A percentile compares a stretch with the other conserved stretches of the same genome.
Evolutionary conservation across 1,140 invertebrate genomes (phyloP).

Genomic region (Lepidurus apus): DNA sequence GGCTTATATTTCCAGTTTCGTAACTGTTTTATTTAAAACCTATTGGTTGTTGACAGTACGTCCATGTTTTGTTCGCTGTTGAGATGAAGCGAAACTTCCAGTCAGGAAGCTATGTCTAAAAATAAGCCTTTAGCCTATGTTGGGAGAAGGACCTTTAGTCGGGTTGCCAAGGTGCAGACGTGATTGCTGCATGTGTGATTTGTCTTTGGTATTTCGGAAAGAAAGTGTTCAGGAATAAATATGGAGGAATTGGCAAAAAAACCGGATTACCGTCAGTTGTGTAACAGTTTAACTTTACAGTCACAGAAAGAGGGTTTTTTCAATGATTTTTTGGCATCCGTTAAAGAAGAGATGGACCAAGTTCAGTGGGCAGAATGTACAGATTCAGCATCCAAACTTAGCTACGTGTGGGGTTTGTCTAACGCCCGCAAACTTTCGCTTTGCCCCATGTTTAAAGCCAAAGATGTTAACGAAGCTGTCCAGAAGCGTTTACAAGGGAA

Average conservation of each 20-base stretch:
- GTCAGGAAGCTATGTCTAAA: slow-evolving; percentile 16
- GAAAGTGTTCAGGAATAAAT: background rate
- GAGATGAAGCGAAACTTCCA: background rate
- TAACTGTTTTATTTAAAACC: background rate
- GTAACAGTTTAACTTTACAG: slow-evolving; percentile 30
- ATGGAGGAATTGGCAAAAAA: background rate
- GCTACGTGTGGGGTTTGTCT: background rate
- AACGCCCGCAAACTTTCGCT: background rate
- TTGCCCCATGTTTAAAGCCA: slow-evolving; percentile 44
- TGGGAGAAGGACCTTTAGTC: background rate
- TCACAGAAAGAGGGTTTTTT: slow-evolving; percentile 33
- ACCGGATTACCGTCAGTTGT: slow-evolving; percentile 25
- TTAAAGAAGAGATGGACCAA: slow-evolving; percentile 24
- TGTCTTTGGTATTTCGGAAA: background rate
- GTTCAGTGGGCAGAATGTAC: slow-evolving; percentile 20
- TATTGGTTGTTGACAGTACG: too few species aligned
- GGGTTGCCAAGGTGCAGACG: background rate
- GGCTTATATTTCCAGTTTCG: background rate
- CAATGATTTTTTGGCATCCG: slow-evolving; percentile 30
- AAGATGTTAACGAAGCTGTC: slow-evolving; percentile 58
- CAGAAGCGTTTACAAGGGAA: slow-evolving; percentile 70
- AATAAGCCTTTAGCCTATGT: background rate
- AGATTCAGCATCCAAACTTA: slow-evolving; percentile 9
- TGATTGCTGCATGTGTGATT: slow-evolving; percentile 3
- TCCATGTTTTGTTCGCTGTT: background rate